Percentiles rank a stretch among this genome's conserved stretches.
Conservation (phyloP, 1,140 invertebrate genomes). For the Drosophila littoralis region DNA sequence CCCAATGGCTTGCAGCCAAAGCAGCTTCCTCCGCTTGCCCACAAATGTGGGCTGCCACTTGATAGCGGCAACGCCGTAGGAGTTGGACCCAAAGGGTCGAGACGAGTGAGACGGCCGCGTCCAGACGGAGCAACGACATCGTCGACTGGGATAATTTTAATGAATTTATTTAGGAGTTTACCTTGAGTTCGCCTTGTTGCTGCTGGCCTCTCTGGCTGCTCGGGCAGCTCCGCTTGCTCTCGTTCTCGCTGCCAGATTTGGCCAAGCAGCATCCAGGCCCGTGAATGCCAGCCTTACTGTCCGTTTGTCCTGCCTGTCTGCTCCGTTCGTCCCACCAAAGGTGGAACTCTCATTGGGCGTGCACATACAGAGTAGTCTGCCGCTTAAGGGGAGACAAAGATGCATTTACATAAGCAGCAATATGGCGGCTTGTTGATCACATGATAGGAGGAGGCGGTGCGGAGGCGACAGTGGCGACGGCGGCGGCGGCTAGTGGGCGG, state of each 20-base stretch:
- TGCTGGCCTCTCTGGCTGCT: not conserved
- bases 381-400: constrained; percentile 1
- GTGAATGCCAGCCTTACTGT: not conserved
- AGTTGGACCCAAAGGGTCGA: constrained; percentile 12
- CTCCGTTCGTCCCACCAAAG: not conserved
- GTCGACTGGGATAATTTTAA: constrained; percentile 75
- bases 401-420: constrained; percentile 57
- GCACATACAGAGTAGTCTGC: constrained; percentile 11
- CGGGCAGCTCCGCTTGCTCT: not conserved
- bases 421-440: constrained; percentile 52
- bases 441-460: constrained; percentile 28
- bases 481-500: constrained; percentile 16
- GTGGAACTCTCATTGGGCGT: constrained; percentile 38
- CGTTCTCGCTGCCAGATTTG: constrained; percentile 41
- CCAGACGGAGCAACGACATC: constrained; percentile 52
- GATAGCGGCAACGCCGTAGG: constrained; percentile 65
- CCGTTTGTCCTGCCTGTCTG: not conserved
- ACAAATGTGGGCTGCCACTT: constrained; percentile 80
- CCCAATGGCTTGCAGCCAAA: constrained; percentile 11
- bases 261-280: constrained; percentile 9
- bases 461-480: not conserved
- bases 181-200: constrained; percentile 35
- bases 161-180: constrained; percentile 81
- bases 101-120: constrained; percentile 5
- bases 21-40: constrained; percentile 43